Conservation (phyloP, 30 jellyfish, hydroid and myxozoan genomes). For the Hydra vulgaris region DNA sequence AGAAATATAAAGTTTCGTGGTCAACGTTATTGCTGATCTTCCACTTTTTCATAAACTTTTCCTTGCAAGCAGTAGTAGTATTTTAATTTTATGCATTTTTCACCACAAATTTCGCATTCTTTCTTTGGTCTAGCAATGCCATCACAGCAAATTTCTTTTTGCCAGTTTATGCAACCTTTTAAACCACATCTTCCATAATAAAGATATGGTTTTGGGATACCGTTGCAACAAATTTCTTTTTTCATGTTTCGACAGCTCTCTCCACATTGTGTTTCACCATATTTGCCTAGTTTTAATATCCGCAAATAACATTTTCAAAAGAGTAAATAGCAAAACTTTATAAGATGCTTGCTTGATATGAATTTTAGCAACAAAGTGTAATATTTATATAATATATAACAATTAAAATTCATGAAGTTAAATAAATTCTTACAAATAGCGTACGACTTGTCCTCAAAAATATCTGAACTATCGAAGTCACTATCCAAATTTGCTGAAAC, state of each 20-base stretch:
- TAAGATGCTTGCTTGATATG: too few relatives aligned
- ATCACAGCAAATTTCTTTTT: not conserved
- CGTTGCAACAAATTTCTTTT: not conserved
- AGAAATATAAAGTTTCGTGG: too few relatives aligned
- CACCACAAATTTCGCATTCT: conserved; percentile 5
- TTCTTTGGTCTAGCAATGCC: conserved; percentile 4
- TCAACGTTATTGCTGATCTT: not conserved
- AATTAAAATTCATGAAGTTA: too few relatives aligned
- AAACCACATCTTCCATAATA: conserved; percentile 2
- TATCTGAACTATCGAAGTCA: too few relatives aligned
- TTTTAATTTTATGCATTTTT: not conserved
- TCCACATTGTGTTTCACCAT: not conserved
- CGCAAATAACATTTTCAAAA: too few relatives aligned
- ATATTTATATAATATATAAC: too few relatives aligned
- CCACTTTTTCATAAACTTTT: not conserved
- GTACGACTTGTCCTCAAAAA: too few relatives aligned
- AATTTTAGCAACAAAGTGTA: too few relatives aligned
- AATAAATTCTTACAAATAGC: too few relatives aligned
- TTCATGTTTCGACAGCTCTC: not conserved
- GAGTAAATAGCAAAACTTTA: too few relatives aligned
- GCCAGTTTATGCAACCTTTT: not conserved
- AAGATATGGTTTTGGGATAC: not conserved
- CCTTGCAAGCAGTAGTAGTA: not conserved
- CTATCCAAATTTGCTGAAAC: too few relatives aligned
- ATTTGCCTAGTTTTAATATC: too few relatives aligned